Conservation (phyloP, 2,888 invertebrate species). For the Agrenia bidenticulata region DNA sequence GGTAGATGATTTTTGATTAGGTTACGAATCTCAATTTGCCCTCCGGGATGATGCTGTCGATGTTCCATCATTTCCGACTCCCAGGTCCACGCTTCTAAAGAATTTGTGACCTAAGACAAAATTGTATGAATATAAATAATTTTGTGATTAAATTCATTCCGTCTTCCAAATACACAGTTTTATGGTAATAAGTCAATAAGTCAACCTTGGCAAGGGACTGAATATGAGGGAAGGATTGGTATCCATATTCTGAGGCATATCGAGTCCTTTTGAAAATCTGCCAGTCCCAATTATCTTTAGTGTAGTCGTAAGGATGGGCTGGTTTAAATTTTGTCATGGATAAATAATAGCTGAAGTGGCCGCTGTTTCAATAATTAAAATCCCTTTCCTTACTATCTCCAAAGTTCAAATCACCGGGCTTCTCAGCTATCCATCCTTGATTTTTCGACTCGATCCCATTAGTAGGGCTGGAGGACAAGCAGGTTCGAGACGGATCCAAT, state of each 20-base stretch:
- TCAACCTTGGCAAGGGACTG: slow-evolving; percentile 22
- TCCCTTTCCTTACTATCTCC: slow-evolving; percentile 59
- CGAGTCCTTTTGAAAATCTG: slow-evolving; percentile 60
- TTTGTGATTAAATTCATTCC: too few species aligned
- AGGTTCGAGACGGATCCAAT: slow-evolving; percentile 67
- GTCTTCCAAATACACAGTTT: too few species aligned
- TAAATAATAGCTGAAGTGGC: background rate
- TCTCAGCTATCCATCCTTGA: slow-evolving; percentile 57
- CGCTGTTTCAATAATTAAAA: too few species aligned
- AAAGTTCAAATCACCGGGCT: slow-evolving; percentile 56
- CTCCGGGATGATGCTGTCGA: slow-evolving; percentile 83
- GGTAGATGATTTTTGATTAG: slow-evolving; percentile 67
- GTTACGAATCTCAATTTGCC: slow-evolving; percentile 65
- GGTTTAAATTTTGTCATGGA: background rate
- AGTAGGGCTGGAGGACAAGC: slow-evolving; percentile 85
- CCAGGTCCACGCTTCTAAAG: slow-evolving; percentile 56
- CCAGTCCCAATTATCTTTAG: slow-evolving; percentile 76
- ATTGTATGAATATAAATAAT: background rate
- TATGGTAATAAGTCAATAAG: too few species aligned
- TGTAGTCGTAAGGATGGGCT: slow-evolving; percentile 89
- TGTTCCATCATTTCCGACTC: slow-evolving; percentile 56
- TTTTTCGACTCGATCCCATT: slow-evolving; percentile 73
- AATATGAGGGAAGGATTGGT: slow-evolving; percentile 77
- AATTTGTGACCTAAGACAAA: slow-evolving; percentile 31
- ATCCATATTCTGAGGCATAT: slow-evolving; percentile 94